Evolutionary conservation across 2,797 vertebrate genomes (phyloP).

Genomic region (Rhinichthys osculus): DNA sequence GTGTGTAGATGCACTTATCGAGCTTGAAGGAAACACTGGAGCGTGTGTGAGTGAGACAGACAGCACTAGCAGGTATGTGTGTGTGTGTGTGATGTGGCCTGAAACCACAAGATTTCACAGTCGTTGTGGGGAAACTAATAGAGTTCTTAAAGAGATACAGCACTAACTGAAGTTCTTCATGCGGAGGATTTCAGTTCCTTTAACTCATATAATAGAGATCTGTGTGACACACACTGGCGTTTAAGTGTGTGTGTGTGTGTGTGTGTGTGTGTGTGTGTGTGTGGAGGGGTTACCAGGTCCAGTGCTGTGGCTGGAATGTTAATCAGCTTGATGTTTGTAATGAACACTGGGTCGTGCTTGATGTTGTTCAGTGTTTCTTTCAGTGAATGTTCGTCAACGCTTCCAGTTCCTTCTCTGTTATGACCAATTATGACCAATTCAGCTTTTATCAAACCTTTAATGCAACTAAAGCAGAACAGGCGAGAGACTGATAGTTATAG

Average conservation of each 20-base stretch:
- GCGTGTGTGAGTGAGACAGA: background rate
- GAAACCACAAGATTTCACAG: conserved; percentile 11
- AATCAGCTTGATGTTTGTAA: conserved; percentile 40
- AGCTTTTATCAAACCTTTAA: background rate
- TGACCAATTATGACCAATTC: too few relatives aligned
- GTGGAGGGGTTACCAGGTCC: background rate
- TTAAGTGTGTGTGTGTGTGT: too few relatives aligned
- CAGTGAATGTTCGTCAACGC: background rate
- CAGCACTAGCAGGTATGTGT: background rate
- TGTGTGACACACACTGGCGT: background rate
- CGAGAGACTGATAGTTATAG: too few relatives aligned
- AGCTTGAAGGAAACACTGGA: background rate
- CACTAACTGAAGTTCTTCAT: background rate
- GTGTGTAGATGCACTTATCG: background rate
- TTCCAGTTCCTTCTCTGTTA: background rate
- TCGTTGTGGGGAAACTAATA: background rate
- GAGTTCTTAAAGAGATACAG: conserved; percentile 19
- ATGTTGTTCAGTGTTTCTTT: background rate
- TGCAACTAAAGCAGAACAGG: background rate
- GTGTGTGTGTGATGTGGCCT: conserved; percentile 17
- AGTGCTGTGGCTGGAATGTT: conserved; percentile 38
- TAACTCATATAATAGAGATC: background rate
- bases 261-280: background rate
- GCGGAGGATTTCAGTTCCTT: conserved; percentile 17
- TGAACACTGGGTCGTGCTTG: background rate